phyloP scores from a whole-genome alignment of 2,113 vertebrate species.

The Sigmodon hispidus region DNA sequence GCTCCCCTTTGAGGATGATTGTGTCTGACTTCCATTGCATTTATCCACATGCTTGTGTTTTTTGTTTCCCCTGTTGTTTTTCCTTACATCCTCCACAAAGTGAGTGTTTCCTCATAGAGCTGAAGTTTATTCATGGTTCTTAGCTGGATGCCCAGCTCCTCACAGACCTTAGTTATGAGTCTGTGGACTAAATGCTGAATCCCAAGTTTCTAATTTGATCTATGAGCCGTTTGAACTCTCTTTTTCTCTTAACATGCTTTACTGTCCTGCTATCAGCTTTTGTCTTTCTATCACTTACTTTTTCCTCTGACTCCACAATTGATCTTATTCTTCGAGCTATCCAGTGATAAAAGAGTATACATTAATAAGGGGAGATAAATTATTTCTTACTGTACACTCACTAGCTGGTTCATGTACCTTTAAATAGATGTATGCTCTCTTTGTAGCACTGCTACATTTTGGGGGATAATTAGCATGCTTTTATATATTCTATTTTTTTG shows the following conservation, averaged over 20 bases:
- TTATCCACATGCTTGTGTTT: neutral
- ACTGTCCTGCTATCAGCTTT: neutral
- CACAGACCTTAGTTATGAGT: neutral
- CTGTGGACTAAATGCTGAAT: neutral
- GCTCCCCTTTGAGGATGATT: neutral
- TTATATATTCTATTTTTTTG: constrained; percentile 29
- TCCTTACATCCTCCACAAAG: no score
- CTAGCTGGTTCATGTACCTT: neutral
- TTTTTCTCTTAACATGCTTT: neutral
- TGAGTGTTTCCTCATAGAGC: neutral
- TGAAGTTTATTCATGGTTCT: neutral
- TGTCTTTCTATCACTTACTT: neutral
- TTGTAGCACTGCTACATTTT: neutral
- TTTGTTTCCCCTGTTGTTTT: rapidly evolving
- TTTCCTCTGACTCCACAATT: neutral
- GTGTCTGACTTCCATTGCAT: neutral
- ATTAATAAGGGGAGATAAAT: neutral
- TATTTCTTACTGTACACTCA: neutral
- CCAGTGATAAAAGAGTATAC: neutral
- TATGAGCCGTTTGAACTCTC: neutral
- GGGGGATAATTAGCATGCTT: neutral
- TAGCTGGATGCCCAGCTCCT: neutral
- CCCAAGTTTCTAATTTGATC: neutral
- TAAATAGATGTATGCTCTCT: constrained; percentile 10
- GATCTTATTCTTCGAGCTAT: neutral